Conservation (phyloP, 2,888 invertebrate genomes). For the Diarsia rubi region DNA sequence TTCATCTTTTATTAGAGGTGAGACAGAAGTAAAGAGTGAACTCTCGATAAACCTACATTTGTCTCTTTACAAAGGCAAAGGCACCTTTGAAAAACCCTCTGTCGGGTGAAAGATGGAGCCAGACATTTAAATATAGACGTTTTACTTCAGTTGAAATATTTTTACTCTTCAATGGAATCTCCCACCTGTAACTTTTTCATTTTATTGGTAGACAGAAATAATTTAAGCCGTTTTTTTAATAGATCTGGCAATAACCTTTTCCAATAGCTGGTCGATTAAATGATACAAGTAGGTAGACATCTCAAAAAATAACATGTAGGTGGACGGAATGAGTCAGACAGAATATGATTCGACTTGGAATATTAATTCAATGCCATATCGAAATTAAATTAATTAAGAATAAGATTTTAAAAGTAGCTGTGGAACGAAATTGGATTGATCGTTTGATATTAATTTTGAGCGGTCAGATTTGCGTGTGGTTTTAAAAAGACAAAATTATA, state of each 20-base stretch:
- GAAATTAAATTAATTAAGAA: slow-evolving; percentile 62
- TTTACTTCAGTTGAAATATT: slow-evolving; percentile 2
- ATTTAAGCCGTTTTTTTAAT: slow-evolving; percentile 31
- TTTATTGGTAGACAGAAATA: slow-evolving; percentile 22
- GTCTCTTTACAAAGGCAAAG: slow-evolving; percentile 41
- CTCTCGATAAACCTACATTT: background rate
- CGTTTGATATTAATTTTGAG: slow-evolving; percentile 65
- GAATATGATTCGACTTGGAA: slow-evolving; percentile 51
- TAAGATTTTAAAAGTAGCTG: slow-evolving; percentile 43
- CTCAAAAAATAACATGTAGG: slow-evolving; percentile 54
- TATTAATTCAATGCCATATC: slow-evolving; percentile 65
- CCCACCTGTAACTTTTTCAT: slow-evolving; percentile 7
- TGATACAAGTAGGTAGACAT: slow-evolving; percentile 30
- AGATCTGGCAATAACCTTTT: slow-evolving; percentile 35
- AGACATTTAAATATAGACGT: slow-evolving; percentile 31
- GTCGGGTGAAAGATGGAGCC: slow-evolving; percentile 16
- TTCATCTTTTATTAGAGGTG: background rate
- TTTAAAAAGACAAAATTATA: slow-evolving; percentile 12
- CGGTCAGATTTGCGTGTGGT: slow-evolving; percentile 1
- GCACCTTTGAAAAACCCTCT: slow-evolving; percentile 17
- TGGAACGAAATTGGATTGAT: slow-evolving; percentile 74
- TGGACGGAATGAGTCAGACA: slow-evolving; percentile 55
- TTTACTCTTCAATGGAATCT: slow-evolving; percentile 13
- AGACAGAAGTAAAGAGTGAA: slow-evolving; percentile 6
- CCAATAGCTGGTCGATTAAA: slow-evolving; percentile 28